Evolutionary conservation across 1,140 invertebrate genomes (phyloP).

Genomic region (Tetragnatha versicolor): DNA sequence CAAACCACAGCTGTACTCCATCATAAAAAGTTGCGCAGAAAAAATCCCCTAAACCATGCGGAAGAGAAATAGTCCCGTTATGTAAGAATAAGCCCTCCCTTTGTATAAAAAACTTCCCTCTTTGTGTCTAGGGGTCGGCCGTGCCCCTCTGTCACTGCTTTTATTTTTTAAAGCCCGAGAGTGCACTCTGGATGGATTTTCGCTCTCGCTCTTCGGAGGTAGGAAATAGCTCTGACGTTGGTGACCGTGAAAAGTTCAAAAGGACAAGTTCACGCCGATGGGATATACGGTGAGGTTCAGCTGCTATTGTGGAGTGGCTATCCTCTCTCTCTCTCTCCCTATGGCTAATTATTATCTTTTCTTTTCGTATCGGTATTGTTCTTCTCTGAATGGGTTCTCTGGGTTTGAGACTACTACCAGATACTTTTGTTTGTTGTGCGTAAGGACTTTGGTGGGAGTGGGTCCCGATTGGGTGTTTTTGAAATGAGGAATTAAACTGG

Average conservation of each 20-base stretch:
- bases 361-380: no score
- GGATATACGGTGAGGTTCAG: no score
- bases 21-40: not conserved
- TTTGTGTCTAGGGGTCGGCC: no score
- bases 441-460: no score
- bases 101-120: no score
- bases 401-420: no score
- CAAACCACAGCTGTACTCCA: not conserved
- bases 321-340: conserved; percentile 2
- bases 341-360: not conserved
- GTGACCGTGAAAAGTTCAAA: conserved; percentile 53
- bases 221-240: conserved; percentile 22
- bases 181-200: not conserved
- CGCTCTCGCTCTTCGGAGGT: not conserved
- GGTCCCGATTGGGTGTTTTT: no score
- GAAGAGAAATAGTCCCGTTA: conserved; percentile 27
- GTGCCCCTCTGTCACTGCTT: no score
- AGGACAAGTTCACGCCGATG: conserved; percentile 49
- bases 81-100: conserved; percentile 9
- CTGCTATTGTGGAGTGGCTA: no score
- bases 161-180: no score
- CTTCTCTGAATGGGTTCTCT: no score
- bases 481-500: not conserved
- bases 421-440: no score
- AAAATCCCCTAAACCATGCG: conserved; percentile 24